Evolutionary conservation across 2,113 vertebrate species (phyloP).

Genomic region (Fukomys damarensis): DNA sequence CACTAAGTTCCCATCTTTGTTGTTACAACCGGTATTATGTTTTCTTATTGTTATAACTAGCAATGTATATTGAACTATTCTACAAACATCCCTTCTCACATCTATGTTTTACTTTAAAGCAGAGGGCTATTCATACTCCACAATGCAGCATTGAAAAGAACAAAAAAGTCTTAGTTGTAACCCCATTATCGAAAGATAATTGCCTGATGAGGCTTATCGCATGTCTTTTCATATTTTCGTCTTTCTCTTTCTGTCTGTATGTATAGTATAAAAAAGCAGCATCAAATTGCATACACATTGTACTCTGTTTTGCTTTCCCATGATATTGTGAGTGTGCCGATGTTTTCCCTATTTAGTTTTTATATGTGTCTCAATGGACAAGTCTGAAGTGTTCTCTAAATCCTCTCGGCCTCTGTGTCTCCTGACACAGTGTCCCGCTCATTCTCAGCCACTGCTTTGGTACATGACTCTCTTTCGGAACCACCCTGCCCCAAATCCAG

Average conservation of each 20-base stretch:
- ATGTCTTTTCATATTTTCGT: neutral
- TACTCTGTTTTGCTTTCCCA: neutral
- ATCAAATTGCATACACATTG: neutral
- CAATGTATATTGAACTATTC: neutral
- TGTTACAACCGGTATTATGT: constrained; percentile 20
- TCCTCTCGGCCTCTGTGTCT: neutral
- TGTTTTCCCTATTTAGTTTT: neutral
- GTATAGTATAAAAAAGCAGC: neutral
- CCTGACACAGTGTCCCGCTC: too few species aligned
- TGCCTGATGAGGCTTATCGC: neutral
- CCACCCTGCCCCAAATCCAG: accelerated
- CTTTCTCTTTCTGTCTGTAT: neutral
- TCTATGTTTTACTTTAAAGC: constrained; percentile 54
- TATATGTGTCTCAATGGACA: neutral
- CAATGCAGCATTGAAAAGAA: constrained; percentile 27
- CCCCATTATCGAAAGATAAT: constrained; percentile 21
- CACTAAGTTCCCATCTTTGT: constrained; percentile 13
- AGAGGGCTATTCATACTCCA: constrained; percentile 20
- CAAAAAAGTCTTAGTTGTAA: constrained; percentile 32
- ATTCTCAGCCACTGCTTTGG: neutral
- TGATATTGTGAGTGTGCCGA: neutral
- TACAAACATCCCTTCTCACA: constrained; percentile 3
- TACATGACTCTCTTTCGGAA: neutral
- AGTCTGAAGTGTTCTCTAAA: neutral
- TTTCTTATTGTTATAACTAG: constrained; percentile 50